Conservation (phyloP, 2,113 vertebrate genomes). For the Xenus cinereus region DNA sequence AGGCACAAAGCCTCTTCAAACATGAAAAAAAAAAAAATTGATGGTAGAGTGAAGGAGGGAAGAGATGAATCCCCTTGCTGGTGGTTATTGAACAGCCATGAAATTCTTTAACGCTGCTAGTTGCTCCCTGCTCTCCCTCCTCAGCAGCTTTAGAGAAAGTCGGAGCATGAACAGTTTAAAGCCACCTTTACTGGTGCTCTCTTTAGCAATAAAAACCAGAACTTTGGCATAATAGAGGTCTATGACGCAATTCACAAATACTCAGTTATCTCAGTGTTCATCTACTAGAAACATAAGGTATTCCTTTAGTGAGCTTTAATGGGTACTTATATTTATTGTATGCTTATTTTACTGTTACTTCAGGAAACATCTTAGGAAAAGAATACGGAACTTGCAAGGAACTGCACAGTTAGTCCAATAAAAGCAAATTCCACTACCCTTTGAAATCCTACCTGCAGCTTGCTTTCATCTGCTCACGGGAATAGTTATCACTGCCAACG, state of each 20-base stretch:
- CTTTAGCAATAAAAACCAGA: not conserved
- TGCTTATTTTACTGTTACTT: slow-evolving; percentile 20
- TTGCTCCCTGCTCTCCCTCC: not conserved
- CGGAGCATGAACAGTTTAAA: not conserved
- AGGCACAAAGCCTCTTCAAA: not conserved
- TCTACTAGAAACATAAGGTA: slow-evolving; percentile 7
- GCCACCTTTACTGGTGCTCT: not conserved
- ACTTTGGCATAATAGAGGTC: not conserved
- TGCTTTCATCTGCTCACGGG: slow-evolving; percentile 33
- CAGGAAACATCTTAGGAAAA: slow-evolving; percentile 9
- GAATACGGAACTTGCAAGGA: slow-evolving; percentile 15
- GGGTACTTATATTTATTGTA: not conserved
- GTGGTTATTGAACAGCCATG: not conserved
- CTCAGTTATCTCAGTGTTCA: not conserved
- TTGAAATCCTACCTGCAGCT: slow-evolving; percentile 58
- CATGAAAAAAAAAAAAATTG: not conserved
- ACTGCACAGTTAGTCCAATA: slow-evolving; percentile 40
- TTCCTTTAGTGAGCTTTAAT: slow-evolving; percentile 14
- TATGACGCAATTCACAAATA: not conserved
- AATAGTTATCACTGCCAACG: slow-evolving; percentile 31
- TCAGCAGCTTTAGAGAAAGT: not conserved
- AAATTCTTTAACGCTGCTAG: not conserved
- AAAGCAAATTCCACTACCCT: slow-evolving; percentile 36
- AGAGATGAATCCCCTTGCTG: not conserved
- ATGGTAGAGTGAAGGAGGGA: not conserved